These are phyloP conservation scores for Grammomys dolichurus DNA, from an alignment of 2,113 vertebrate species.

Conservation along the genomic window DNA sequence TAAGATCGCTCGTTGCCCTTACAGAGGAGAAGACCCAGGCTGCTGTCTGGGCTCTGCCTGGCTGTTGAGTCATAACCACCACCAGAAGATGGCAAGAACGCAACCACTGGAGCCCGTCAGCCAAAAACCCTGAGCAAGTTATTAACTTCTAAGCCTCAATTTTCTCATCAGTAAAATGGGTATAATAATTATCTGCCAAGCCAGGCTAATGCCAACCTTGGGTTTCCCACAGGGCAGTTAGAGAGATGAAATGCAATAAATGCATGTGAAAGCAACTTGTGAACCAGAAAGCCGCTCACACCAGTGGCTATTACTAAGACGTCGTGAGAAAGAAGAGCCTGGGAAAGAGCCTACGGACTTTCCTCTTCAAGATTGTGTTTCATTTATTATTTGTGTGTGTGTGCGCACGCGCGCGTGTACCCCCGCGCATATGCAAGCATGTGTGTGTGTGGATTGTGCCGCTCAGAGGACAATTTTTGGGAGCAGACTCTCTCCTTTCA, in stretches of 20 bases:
- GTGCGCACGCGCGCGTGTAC: no score
- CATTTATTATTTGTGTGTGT: background rate
- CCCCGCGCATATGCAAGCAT: background rate
- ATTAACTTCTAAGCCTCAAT: constrained; percentile 43
- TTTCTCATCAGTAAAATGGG: constrained; percentile 71
- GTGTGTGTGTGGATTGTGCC: background rate
- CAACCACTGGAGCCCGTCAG: background rate
- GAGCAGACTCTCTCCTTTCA: background rate
- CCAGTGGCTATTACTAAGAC: background rate
- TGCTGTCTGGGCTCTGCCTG: background rate
- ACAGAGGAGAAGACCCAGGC: background rate
- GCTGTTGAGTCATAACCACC: background rate
- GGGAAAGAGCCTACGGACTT: background rate
- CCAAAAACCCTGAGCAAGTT: constrained; percentile 3
- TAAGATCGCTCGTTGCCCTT: background rate
- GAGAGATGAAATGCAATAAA: constrained; percentile 59
- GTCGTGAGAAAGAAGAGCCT: background rate
- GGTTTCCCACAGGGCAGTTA: constrained; percentile 17
- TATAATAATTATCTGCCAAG: constrained; percentile 66
- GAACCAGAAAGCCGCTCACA: background rate
- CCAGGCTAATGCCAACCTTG: constrained; percentile 40
- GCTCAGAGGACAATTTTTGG: background rate
- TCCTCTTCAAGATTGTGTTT: background rate
- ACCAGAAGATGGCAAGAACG: background rate
- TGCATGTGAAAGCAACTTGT: constrained; percentile 3